Evolutionary conservation across 2,113 vertebrate species (phyloP), one percentile per base, ranked within the genome.

Genomic region (Panthera leo): DNA sequence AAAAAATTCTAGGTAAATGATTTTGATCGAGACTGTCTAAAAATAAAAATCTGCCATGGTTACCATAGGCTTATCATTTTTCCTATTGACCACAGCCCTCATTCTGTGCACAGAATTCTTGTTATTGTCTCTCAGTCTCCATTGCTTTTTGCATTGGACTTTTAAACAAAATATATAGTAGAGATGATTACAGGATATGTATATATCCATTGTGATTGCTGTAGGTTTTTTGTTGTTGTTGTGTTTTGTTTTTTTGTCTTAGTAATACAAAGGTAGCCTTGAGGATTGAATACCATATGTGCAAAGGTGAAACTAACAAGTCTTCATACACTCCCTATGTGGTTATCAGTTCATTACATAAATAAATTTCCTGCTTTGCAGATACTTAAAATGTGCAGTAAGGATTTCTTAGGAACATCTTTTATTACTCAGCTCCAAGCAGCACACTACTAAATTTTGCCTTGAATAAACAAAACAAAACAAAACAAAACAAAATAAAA

Each of bases 11-110:
- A 82, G 68, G 16, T 71, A 95, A 96, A 89, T 45, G 19, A 94
- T 89, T 91, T 94, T 89, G n/a, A 94, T 95, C 76, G 67, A 96
- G 82, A 63, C 31, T 94, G 39, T 80, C 88, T 95, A 94, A 94
- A 96, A 97, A 97, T 80, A 80, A 79, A 96, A 97, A 94, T 79
- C 53, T 89, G 45, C 55, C 34, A 82, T 94, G 68, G 68, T 97
- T 96, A 65, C 65, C 86, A 67, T 76, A 73, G 23, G 71, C 86
- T 96, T 96, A 48, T 92, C 55, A 36, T 92, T 95, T 39, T 39
- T 96, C 51, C 21, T 95, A 18, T 91, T 39, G 73, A 34, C 45
- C 34, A 65, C 61, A 83, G 42, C 3, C n/a, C 39, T 87, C 18
- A 61, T 93, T 91, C 36, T 92, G 51, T 75, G 31, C 87, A 94